phyloP scores from a whole-genome alignment of 2,113 vertebrate genomes.

The Ctenodactylus gundi region DNA sequence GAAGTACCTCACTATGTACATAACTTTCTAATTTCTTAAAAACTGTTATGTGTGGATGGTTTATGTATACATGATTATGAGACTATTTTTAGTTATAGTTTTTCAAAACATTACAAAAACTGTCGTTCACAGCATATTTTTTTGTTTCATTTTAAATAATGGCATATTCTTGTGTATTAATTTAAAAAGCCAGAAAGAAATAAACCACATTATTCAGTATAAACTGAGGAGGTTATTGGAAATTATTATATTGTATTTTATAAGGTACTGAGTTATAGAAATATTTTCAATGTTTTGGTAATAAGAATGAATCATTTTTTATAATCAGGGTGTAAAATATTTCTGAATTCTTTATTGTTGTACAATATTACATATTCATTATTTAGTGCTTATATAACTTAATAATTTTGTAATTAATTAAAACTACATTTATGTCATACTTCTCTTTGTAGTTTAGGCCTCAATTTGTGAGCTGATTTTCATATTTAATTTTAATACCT shows the following conservation, averaged over 20 bases:
- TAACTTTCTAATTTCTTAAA: neutral
- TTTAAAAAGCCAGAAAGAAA: neutral
- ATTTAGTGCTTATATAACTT: neutral
- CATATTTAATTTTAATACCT: constrained; percentile 20
- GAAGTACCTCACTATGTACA: neutral
- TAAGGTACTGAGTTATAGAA: neutral
- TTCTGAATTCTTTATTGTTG: constrained; percentile 23
- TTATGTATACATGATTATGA: neutral
- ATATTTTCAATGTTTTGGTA: neutral
- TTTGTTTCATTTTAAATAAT: constrained; percentile 19
- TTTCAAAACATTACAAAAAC: neutral
- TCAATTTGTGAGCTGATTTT: neutral
- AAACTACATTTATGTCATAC: neutral
- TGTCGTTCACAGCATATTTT: neutral
- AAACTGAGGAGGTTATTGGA: neutral
- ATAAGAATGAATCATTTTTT: constrained; percentile 17
- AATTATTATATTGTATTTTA: constrained; percentile 29
- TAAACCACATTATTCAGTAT: neutral
- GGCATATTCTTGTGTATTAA: neutral
- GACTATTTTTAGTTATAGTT: neutral
- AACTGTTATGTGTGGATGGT: neutral
- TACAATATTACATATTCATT: neutral
- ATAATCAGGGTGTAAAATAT: neutral
- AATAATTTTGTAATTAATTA: neutral
- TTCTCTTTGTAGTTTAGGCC: neutral